phyloP scores from a whole-genome alignment of 2,113 vertebrate species.

The Daphoenositta chrysoptera region DNA sequence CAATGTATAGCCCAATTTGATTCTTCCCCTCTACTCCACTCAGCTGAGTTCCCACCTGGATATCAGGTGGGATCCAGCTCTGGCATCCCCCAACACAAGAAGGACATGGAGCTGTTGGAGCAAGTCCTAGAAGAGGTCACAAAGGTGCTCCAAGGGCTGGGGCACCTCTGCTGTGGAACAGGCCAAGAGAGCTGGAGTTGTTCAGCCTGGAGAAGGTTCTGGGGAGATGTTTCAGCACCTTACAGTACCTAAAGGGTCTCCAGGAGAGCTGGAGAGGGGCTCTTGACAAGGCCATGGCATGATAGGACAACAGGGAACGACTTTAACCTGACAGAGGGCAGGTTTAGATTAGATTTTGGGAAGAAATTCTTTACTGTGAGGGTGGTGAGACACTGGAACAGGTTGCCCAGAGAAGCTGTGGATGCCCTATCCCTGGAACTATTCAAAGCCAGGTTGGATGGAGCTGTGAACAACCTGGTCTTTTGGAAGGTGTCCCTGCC shows the following conservation, averaged over 20 bases:
- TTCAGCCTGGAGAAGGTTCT: not conserved
- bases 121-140: not conserved
- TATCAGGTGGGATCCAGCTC: not conserved
- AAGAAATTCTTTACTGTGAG: not conserved
- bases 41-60: not conserved
- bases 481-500: not conserved
- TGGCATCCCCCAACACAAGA: not conserved
- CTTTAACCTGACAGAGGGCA: not conserved
- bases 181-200: not conserved
- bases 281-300: not conserved
- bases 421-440: not conserved
- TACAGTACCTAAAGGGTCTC: not conserved
- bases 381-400: accelerated
- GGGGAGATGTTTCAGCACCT: not conserved
- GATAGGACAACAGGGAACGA: not conserved
- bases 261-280: not conserved
- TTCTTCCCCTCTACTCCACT: accelerated
- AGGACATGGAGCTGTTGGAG: not conserved
- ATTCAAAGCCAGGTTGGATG: not conserved
- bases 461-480: not conserved
- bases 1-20: not conserved
- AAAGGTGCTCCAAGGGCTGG: not conserved
- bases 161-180: not conserved
- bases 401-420: not conserved
- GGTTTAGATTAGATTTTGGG: not conserved